These are phyloP conservation scores for Abrostola tripartita DNA, from an alignment of 2,888 invertebrate species.

Conservation along the genomic window DNA sequence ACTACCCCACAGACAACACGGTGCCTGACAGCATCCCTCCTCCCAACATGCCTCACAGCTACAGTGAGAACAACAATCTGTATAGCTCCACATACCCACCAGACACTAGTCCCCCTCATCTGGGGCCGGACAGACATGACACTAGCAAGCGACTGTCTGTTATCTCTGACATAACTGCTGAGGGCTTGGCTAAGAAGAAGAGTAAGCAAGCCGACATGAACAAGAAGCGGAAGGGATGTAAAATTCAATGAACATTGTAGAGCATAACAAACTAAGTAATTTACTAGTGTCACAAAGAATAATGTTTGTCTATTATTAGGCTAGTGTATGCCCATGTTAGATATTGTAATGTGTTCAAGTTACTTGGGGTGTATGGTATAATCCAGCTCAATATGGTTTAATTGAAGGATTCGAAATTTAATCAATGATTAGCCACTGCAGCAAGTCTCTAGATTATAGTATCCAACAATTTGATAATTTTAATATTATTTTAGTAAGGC, in stretches of 20 bases:
- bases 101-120: slow-evolving; percentile 60
- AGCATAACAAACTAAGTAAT: not conserved
- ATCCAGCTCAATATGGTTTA: slow-evolving; percentile 28
- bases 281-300: slow-evolving; percentile 1
- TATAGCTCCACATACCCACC: slow-evolving; percentile 78
- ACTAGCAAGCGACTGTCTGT: slow-evolving; percentile 80
- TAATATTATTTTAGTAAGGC: slow-evolving; percentile 16
- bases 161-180: slow-evolving; percentile 84
- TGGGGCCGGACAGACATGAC: slow-evolving; percentile 65
- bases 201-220: slow-evolving; percentile 78
- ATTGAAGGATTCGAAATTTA: not conserved
- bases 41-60: slow-evolving; percentile 74
- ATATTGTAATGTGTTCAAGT: slow-evolving; percentile 15
- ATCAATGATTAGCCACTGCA: not conserved
- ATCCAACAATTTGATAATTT: slow-evolving; percentile 28
- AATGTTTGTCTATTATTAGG: slow-evolving; percentile 16
- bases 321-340: slow-evolving; percentile 7
- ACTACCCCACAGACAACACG: slow-evolving; percentile 77
- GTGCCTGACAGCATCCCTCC: slow-evolving; percentile 61
- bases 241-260: slow-evolving; percentile 73
- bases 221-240: slow-evolving; percentile 83
- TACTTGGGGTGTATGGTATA: slow-evolving; percentile 7
- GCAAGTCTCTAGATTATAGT: slow-evolving; percentile 19
- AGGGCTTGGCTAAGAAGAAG: slow-evolving; percentile 81
- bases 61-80: slow-evolving; percentile 82